phyloP scores from a whole-genome alignment of 2,113 vertebrate species.

The Odocoileus virginianus region DNA sequence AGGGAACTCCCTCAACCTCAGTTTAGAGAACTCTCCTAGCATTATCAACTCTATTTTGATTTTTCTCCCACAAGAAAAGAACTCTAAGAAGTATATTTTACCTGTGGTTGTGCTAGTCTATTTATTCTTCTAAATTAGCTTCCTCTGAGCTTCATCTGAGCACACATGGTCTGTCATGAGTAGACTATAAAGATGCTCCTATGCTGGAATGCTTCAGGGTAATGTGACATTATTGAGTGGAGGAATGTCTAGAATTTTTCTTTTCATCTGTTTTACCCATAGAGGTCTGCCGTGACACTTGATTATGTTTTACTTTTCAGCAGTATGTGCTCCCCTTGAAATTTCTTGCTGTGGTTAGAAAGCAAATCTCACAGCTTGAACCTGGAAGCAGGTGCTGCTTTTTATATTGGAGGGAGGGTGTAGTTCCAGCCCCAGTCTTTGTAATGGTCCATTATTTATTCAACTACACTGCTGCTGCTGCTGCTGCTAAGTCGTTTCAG shows the following conservation, averaged over 20 bases:
- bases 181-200: not conserved
- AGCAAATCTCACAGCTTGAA: not conserved
- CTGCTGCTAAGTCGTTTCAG: too few relatives aligned
- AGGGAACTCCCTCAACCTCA: not conserved
- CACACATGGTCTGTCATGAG: not conserved
- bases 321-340: not conserved
- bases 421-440: not conserved
- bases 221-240: not conserved
- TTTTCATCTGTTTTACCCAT: not conserved
- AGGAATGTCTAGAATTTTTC: not conserved
- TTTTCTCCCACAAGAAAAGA: not conserved
- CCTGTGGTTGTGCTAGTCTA: not conserved
- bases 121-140: not conserved
- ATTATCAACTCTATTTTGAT: not conserved
- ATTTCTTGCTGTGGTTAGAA: not conserved
- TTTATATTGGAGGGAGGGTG: not conserved
- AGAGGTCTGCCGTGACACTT: not conserved
- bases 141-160: not conserved
- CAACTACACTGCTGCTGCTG: not conserved
- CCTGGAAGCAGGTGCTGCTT: not conserved
- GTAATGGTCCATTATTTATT: not conserved
- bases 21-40: not conserved
- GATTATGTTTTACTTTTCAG: not conserved
- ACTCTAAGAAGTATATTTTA: not conserved
- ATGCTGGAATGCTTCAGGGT: not conserved